Evolutionary conservation across 2,113 vertebrate genomes (phyloP).

Genomic region (Chitala chitala): DNA sequence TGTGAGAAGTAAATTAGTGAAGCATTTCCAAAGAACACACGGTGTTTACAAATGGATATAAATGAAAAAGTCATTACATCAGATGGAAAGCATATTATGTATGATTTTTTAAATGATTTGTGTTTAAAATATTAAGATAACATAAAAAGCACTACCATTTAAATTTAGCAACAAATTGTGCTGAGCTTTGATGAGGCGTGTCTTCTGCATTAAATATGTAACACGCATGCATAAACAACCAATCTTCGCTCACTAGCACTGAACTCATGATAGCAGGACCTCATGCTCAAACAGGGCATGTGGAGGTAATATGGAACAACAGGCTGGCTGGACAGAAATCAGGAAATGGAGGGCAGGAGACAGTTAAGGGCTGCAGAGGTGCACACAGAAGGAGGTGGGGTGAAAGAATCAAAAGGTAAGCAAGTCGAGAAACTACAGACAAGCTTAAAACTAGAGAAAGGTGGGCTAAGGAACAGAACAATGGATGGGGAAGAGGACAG

Average conservation of each 20-base stretch:
- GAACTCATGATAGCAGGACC: not conserved
- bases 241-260: not conserved
- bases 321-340: too few relatives aligned
- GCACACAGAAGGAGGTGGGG: too few relatives aligned
- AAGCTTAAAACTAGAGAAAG: too few relatives aligned
- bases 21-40: not conserved
- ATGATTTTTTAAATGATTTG: constrained; percentile 1
- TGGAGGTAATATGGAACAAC: too few relatives aligned
- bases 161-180: constrained; percentile 11
- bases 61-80: not conserved
- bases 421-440: too few relatives aligned
- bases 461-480: too few relatives aligned
- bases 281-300: not conserved
- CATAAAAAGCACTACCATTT: not conserved
- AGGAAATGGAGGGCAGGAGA: too few relatives aligned
- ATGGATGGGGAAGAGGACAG: too few relatives aligned
- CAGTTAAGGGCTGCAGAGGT: too few relatives aligned
- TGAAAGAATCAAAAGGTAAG: too few relatives aligned
- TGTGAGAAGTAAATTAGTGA: not conserved
- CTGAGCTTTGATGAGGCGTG: not conserved
- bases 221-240: not conserved
- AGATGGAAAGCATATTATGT: not conserved
- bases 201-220: not conserved
- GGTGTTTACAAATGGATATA: not conserved
- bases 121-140: constrained; percentile 16